These are phyloP conservation scores for Exephanes ischioxanthus DNA, from an alignment of 2,888 invertebrate genomes.

Conservation along the genomic window DNA sequence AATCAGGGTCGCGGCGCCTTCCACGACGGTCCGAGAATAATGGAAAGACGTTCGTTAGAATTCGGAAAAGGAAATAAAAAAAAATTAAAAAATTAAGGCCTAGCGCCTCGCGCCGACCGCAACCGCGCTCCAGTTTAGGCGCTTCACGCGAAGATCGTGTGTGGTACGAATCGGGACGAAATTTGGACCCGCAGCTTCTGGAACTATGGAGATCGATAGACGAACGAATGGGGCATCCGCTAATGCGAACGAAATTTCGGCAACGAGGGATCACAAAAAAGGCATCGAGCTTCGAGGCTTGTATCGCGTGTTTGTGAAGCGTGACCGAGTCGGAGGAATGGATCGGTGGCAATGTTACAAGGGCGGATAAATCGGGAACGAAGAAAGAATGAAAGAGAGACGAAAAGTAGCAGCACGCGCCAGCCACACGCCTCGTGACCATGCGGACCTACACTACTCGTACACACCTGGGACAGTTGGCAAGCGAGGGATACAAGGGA, in stretches of 20 bases:
- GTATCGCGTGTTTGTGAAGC: constrained; percentile 70
- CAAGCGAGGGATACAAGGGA: constrained; percentile 78
- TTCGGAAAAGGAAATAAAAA: not conserved
- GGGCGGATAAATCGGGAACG: constrained; percentile 69
- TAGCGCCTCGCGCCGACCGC: constrained; percentile 7
- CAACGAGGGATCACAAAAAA: not conserved
- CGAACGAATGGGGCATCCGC: not conserved
- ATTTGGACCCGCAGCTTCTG: not conserved
- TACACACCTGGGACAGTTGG: constrained; percentile 84
- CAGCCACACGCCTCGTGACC: constrained; percentile 83
- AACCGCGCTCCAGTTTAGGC: not conserved
- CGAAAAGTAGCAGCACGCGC: constrained; percentile 81
- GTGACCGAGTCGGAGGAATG: constrained; percentile 72
- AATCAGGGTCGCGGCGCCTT: constrained; percentile 3
- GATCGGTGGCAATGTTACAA: constrained; percentile 72
- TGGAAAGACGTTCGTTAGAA: not conserved
- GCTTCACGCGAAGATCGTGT: not conserved
- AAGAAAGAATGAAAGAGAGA: constrained; percentile 67
- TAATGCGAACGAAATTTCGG: constrained; percentile 15
- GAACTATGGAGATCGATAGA: constrained; percentile 1
- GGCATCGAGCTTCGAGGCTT: constrained; percentile 7
- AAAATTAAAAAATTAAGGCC: not conserved
- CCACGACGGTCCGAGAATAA: not conserved
- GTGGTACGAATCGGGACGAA: not conserved
- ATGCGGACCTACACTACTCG: constrained; percentile 45